Conservation (phyloP, 2,113 vertebrate genomes). For the Elanoides forficatus region DNA sequence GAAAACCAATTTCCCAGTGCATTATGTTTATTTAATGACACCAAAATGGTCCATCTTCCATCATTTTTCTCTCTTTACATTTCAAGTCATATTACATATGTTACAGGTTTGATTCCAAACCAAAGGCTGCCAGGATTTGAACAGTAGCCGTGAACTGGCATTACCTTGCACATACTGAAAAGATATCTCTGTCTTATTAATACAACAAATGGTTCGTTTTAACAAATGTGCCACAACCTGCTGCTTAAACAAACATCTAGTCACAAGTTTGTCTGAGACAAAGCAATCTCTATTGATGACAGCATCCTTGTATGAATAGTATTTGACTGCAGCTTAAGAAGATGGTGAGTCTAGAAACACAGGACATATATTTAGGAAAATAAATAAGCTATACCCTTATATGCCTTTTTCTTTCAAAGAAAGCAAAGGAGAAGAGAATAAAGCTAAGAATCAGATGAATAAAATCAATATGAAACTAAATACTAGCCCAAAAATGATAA, state of each 20-base stretch:
- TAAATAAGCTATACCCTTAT: background rate
- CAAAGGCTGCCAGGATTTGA: background rate
- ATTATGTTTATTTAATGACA: background rate
- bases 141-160: background rate
- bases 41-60: background rate
- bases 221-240: background rate
- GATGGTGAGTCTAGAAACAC: background rate
- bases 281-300: background rate
- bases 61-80: background rate
- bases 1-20: background rate
- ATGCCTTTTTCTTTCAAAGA: background rate
- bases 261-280: background rate
- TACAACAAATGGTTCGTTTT: background rate
- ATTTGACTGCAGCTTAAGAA: background rate
- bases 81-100: background rate
- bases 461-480: slow-evolving; percentile 1
- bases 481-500: background rate
- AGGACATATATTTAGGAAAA: background rate
- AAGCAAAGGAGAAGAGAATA: background rate
- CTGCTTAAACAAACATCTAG: background rate
- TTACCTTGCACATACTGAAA: background rate
- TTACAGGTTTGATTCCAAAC: slow-evolving; percentile 3
- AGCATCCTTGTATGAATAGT: background rate
- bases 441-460: background rate
- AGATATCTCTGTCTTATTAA: background rate